Base-by-base conservation (phyloP, 1,140 invertebrate genomes). In the Cydia fagiglandana region DNA sequence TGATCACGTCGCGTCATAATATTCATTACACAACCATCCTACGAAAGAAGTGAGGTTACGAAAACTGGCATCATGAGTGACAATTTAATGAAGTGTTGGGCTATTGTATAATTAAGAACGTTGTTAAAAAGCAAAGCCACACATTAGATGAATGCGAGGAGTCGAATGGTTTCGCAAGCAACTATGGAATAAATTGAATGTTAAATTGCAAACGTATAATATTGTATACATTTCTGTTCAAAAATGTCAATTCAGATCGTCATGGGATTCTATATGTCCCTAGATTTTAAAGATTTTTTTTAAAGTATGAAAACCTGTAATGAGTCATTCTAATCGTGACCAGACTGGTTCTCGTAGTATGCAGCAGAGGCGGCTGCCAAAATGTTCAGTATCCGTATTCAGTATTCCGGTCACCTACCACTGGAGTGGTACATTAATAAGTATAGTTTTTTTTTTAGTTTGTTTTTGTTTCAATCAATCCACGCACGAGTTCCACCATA, bases 71-170 rank as follows among this genome's bases (percentile, higher is more conserved):
- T 75, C 45, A 64, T 89, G 87, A 89, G 85, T 91, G 89, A 89
- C 89, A 91, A 90, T 91, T 87, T 89, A 89, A 91, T 90, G 85
- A 91, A 88, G 87, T 85, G 83, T 88, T 87, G 79, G 80, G 28
- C 76, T 79, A 86, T 90, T 90, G 86, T 89, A 83, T 86, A 88
- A 91, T 87, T 88, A 84, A 81, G 84, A 81, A 75, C 81, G 83
- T 85, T 86, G 87, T 89, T 89, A 88, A 87, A 88, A 24, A 24
- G 24, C 24, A 24, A 24, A 86, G 82, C 73, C 80, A 78, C 77
- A 82, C 80, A 73, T 79, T 78, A 87, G 86, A 89, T 90, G 86
- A 87, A 90, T 88, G 82, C 84, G 80, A 85, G 86, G 83, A 76
- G 75, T 77, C 74, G 50, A 56, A 80, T 74, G 64, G 77, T 88